These are phyloP conservation scores for Brenthis ino DNA, from an alignment of 2,888 invertebrate genomes.

Conservation along the genomic window DNA sequence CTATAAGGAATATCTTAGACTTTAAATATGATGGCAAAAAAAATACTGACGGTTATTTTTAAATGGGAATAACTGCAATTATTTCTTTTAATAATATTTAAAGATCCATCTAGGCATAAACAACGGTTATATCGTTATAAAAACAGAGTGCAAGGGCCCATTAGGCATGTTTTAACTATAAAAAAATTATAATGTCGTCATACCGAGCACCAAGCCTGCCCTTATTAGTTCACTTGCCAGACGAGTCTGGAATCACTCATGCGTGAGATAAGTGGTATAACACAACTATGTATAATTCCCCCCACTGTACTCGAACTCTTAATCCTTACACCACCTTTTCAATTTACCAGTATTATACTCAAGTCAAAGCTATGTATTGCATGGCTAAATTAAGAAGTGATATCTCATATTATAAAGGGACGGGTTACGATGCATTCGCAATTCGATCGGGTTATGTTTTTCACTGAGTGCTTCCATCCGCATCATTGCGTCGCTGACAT, in stretches of 20 bases:
- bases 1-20: too few relatives aligned
- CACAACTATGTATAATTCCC: conserved; percentile 36
- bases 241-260: conserved; percentile 54
- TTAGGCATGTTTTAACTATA: conserved; percentile 53
- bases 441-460: conserved; percentile 49
- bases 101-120: conserved; percentile 22
- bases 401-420: background rate
- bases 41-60: conserved; percentile 9
- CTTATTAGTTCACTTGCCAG: conserved; percentile 62
- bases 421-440: conserved; percentile 28
- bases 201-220: conserved; percentile 60
- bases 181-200: conserved; percentile 66
- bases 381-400: conserved; percentile 21
- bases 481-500: conserved; percentile 60
- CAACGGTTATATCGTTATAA: conserved; percentile 40
- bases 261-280: conserved; percentile 48
- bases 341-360: conserved; percentile 33
- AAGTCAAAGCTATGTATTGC: conserved; percentile 34
- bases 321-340: conserved; percentile 26
- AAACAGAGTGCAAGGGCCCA: conserved; percentile 65
- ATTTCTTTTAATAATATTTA: conserved; percentile 14
- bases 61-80: background rate
- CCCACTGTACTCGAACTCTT: conserved; percentile 26
- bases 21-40: background rate
- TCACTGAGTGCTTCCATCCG: conserved; percentile 57